Evolutionary conservation across 2,888 invertebrate genomes (phyloP).

Genomic region (Branchinecta sandiegonensis): DNA sequence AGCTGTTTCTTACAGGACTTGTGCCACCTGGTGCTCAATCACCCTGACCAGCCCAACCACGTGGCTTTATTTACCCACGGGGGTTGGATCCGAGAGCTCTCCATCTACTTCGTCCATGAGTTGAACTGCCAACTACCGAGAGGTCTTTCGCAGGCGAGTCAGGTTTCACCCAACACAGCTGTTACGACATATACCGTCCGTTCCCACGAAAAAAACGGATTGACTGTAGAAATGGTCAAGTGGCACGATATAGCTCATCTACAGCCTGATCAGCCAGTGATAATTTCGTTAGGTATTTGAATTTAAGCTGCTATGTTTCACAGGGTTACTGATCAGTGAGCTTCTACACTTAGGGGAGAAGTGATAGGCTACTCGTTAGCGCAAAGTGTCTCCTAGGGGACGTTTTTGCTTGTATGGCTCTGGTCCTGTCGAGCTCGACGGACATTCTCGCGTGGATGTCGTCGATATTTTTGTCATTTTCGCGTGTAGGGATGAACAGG

Average conservation of each 20-base stretch:
- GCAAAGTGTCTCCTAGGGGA: no score
- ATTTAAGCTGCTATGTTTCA: neutral
- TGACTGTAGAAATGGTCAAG: neutral
- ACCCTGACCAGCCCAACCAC: conserved; percentile 9
- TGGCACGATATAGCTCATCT: conserved; percentile 7
- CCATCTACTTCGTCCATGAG: neutral
- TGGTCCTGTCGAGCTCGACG: no score
- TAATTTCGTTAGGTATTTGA: conserved; percentile 6
- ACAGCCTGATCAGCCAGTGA: conserved; percentile 11
- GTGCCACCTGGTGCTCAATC: neutral
- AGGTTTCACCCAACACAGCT: conserved; percentile 1
- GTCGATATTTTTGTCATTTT: no score
- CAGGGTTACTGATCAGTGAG: no score
- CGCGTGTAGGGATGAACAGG: no score
- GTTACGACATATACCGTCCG: neutral
- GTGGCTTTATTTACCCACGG: conserved; percentile 8
- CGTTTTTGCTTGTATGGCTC: no score
- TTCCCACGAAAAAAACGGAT: neutral
- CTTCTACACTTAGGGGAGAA: no score
- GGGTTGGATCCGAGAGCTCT: conserved; percentile 1
- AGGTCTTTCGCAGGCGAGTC: neutral
- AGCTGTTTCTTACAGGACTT: neutral
- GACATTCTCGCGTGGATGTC: no score
- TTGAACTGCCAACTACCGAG: neutral
- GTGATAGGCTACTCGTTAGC: no score